phyloP scores from a whole-genome alignment of 2,888 invertebrate species.

The Anoplius nigerrimus region DNA sequence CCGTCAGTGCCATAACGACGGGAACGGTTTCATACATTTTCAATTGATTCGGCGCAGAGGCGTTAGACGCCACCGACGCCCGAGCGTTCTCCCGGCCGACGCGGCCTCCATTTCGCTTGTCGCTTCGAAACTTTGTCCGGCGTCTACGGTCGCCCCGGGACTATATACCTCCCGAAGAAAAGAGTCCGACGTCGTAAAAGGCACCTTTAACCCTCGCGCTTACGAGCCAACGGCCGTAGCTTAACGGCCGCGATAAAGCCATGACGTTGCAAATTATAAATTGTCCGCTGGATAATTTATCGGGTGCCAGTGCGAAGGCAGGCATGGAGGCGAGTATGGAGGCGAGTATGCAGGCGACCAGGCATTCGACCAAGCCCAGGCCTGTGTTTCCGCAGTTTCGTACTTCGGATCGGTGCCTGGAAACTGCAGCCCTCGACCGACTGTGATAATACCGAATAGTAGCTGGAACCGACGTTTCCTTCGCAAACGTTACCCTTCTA shows the following conservation, averaged over 20 bases:
- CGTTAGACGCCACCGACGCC: not conserved
- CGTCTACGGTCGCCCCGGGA: slow-evolving; percentile 8
- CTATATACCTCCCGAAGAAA: slow-evolving; percentile 22
- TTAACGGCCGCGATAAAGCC: slow-evolving; percentile 26
- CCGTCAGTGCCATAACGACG: too few species aligned
- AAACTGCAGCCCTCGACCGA: not conserved
- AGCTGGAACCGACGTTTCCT: too few species aligned
- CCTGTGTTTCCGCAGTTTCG: slow-evolving; percentile 2
- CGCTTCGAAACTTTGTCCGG: slow-evolving; percentile 12
- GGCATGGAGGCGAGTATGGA: too few species aligned
- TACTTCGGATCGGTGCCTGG: not conserved
- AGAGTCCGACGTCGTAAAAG: slow-evolving; percentile 35
- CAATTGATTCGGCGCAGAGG: slow-evolving; percentile 14
- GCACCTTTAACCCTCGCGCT: slow-evolving; percentile 26
- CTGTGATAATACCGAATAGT: too few species aligned
- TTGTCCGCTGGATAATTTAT: slow-evolving; percentile 28
- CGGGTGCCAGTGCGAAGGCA: slow-evolving; percentile 6
- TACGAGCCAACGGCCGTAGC: slow-evolving; percentile 11
- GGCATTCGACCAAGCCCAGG: too few species aligned
- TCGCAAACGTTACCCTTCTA: too few species aligned
- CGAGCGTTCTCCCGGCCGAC: not conserved
- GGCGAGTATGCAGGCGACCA: too few species aligned
- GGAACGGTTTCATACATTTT: not conserved
- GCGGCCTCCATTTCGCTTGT: not conserved
- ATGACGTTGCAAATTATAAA: slow-evolving; percentile 32